Evolutionary conservation across 2,113 vertebrate species (phyloP).

Genomic region (Aegithalos caudatus): DNA sequence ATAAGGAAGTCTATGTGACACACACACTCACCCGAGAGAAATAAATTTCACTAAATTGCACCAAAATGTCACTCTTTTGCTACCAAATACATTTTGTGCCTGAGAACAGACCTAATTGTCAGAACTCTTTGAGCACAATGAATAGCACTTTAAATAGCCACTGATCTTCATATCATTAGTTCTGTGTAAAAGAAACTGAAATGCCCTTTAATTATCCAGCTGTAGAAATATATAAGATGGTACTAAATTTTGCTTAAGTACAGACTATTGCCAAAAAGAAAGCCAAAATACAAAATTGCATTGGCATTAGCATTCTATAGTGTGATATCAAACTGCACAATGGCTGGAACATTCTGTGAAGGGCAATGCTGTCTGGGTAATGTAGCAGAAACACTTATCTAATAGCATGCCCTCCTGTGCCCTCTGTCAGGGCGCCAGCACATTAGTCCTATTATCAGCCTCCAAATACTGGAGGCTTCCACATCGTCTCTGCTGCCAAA

Average conservation of each 20-base stretch:
- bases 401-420: constrained; percentile 45
- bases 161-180: constrained; percentile 54
- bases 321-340: constrained; percentile 35
- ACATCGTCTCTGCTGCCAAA: background rate
- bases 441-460: constrained; percentile 43
- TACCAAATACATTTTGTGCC: background rate
- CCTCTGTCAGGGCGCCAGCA: constrained; percentile 53
- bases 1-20: background rate
- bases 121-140: background rate
- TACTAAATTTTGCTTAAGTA: constrained; percentile 72
- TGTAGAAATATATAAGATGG: constrained; percentile 54
- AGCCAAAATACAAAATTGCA: constrained; percentile 71
- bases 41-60: background rate
- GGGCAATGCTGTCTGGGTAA: constrained; percentile 68
- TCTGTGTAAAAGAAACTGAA: constrained; percentile 55
- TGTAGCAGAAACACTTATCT: constrained; percentile 66
- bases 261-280: constrained; percentile 59
- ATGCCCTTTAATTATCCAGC: constrained; percentile 75
- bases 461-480: constrained; percentile 26
- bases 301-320: constrained; percentile 62
- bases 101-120: background rate
- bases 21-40: background rate
- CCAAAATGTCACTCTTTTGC: background rate
- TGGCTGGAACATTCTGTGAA: constrained; percentile 62
- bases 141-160: constrained; percentile 61